phyloP scores from a whole-genome alignment of 2,888 invertebrate species.

The Pristionchus exspectatus region DNA sequence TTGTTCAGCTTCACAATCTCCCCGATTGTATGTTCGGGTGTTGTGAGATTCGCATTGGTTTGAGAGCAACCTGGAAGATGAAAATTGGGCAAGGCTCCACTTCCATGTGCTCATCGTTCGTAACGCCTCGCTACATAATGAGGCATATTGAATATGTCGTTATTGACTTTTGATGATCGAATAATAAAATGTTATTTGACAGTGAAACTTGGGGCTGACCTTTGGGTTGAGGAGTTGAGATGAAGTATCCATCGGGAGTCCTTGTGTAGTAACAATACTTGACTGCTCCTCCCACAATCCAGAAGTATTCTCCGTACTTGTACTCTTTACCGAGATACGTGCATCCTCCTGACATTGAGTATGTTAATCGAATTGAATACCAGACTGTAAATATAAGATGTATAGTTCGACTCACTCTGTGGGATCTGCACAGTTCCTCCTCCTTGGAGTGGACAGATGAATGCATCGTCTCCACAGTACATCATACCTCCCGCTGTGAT shows the following conservation, averaged over 20 bases:
- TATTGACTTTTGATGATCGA: too few species aligned
- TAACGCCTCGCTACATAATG: too few species aligned
- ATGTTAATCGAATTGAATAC: too few species aligned
- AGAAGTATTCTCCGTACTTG: slow-evolving; percentile 30
- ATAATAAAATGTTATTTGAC: neutral
- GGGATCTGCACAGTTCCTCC: slow-evolving; percentile 46
- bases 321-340: neutral
- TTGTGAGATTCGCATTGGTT: neutral
- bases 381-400: too few species aligned
- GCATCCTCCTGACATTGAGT: neutral
- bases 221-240: neutral
- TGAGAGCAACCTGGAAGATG: slow-evolving; percentile 9
- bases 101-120: too few species aligned
- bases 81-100: too few species aligned
- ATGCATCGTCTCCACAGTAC: slow-evolving; percentile 47
- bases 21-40: neutral
- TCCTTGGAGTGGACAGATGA: slow-evolving; percentile 37
- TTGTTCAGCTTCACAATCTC: slow-evolving; percentile 23
- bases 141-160: too few species aligned
- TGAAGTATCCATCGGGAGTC: slow-evolving; percentile 25
- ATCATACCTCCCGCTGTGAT: slow-evolving; percentile 13
- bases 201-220: neutral
- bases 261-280: slow-evolving; percentile 7
- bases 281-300: neutral
- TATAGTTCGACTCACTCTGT: neutral